Evolutionary conservation across 1,140 invertebrate genomes (phyloP), one percentile per base, ranked within the genome.

Genomic region (Bombus polaris): DNA sequence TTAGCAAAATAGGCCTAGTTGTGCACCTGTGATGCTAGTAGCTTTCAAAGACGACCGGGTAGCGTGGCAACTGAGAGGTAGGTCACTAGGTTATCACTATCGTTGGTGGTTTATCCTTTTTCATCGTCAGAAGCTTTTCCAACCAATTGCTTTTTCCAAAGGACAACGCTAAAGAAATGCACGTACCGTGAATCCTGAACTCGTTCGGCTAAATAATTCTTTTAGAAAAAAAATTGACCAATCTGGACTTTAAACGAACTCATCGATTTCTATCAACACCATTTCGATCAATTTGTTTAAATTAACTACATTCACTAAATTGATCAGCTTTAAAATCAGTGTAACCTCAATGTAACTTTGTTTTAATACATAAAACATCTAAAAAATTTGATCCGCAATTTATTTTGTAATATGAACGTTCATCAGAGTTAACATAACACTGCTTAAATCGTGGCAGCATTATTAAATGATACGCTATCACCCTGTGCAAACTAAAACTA

Each of bases 1-100:
- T 72, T 62, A 59, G 59, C 59, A 85, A 59, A 91, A 90, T 79
- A 70, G 70, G 44, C 37, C 47, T 59, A 73, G 83, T 32, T 42
- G 42, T 25, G 42, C 44, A 71, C 22, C 47, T 44, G 22, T 62
- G 39, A 71, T 74, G 68, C 83, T 78, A 77, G n/a, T 76, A 57
- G 76, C 44, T 70, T 82, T 88, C 78, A 78, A 76, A 62, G 70
- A 78, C 73, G 39, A 53, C 53, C 47, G 13, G 53, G 81, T 32
- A 85, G 77, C 47, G 83, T 90, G 82, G 83, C 76, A 72, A 32
- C 28, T 39, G 71, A 86, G 72, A 93, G 91, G 85, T 93, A 81
- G 93, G 93, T 94, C 90, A 94, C 88, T 93, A 86, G 93, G 93
- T 93, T 94, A 92, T 93, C 93, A 77, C 86, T 86, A 90, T 84